Percentiles rank a stretch among this genome's conserved stretches.
Conservation (phyloP, 2,113 vertebrate genomes). For the Nothocercus nigrocapillus region DNA sequence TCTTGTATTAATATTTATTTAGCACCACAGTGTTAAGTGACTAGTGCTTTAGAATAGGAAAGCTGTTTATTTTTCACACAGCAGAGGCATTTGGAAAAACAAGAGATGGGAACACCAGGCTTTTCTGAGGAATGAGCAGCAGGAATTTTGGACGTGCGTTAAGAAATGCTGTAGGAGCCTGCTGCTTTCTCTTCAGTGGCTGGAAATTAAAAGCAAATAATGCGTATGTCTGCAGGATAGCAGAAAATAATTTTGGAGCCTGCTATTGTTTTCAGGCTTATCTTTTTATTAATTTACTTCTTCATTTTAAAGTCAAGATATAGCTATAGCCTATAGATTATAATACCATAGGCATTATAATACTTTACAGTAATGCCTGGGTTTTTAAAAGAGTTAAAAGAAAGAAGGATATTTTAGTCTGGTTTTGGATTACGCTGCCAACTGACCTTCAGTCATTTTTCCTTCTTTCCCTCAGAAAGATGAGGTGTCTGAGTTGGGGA, state of each 20-base stretch:
- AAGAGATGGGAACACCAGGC: not conserved
- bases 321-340: not conserved
- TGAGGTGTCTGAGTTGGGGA: not conserved
- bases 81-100: constrained; percentile 46
- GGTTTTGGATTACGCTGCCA: not conserved
- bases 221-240: constrained; percentile 11
- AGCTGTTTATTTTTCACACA: constrained; percentile 62
- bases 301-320: constrained; percentile 33
- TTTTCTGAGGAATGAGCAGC: not conserved
- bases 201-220: constrained; percentile 55
- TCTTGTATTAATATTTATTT: constrained; percentile 62
- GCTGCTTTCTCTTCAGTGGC: constrained; percentile 3
- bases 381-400: not conserved
- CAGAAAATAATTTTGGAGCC: constrained; percentile 25
- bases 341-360: not conserved
- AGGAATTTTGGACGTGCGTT: not conserved
- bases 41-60: not conserved
- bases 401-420: not conserved
- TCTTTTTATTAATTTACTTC: constrained; percentile 31
- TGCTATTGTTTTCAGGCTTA: constrained; percentile 35
- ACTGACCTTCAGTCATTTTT: not conserved
- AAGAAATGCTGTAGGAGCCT: not conserved
- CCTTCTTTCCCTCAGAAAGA: not conserved
- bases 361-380: not conserved
- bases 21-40: not conserved